Evolutionary conservation across 1,140 invertebrate species (phyloP), one percentile per base, ranked within the genome.

Genomic region (Reticulitermes speratus): DNA sequence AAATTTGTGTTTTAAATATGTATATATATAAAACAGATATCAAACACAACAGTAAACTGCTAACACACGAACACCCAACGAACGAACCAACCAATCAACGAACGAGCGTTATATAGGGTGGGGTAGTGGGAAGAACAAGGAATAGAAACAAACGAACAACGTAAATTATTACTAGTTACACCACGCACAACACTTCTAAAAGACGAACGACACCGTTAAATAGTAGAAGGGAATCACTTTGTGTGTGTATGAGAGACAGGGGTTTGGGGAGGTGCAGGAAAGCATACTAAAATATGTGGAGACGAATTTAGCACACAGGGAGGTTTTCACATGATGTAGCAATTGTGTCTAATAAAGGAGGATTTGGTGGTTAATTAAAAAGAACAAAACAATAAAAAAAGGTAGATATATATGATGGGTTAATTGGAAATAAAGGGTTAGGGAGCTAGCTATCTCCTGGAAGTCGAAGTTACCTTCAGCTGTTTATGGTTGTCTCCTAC

Each of bases 381-480:
- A 55, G 0, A 55, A 75, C 8, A 75, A n/a, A 30, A 75, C 65
- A 75, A 30, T 65, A 19, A 75, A 75, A 75, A 0, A 75, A 0
- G 65, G 65, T 14, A 59, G 81, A 38, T 48, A 59, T 38, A 45
- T 86, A 48, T 44, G 69, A 82, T 81, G 65, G 85, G 83, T 85
- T 44, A 38, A 84, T 75, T 83, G 86, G 84, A 82, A n/a, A 44
- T 48, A 65, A 87, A 88, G 87, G 86, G 87, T 87, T 75, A 30
- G 81, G 90, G 91, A 90, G 91, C 91, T 92, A 92, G 91, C 92
- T 93, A 92, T 92, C 92, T 93, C 92, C 92, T 92, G 92, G 91
- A 92, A 92, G 91, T 92, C 91, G 91, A 92, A 91, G 92, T 93
- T 93, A 92, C 92, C 92, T 93, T 93, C 91, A 91, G 91, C 91